Conservation (phyloP, 92 coral and sea anemone species). For the Parazoanthus swiftii region DNA sequence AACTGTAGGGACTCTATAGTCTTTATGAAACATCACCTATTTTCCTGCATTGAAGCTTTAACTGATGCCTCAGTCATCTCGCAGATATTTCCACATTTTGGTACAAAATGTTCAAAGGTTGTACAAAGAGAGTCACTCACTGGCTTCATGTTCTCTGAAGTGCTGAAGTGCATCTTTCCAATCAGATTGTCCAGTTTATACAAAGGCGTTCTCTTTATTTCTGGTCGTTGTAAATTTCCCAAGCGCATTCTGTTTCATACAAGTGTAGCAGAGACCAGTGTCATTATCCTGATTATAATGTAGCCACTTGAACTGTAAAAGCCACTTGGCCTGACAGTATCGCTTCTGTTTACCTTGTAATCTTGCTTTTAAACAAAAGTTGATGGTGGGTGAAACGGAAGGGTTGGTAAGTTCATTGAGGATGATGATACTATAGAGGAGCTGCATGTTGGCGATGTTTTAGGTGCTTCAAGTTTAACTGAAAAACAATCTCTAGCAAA, state of each 20-base stretch:
- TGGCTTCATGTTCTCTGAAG: not conserved
- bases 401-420: too few species aligned
- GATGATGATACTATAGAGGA: too few species aligned
- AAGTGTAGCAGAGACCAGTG: not conserved
- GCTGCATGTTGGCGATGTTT: too few species aligned
- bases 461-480: too few species aligned
- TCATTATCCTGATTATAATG: conserved; percentile 7
- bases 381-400: too few species aligned
- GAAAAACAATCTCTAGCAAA: too few species aligned
- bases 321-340: too few species aligned
- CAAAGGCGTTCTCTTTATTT: not conserved
- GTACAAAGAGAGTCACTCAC: not conserved
- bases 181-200: not conserved
- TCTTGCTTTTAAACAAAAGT: too few species aligned
- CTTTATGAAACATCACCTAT: not conserved
- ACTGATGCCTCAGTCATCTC: not conserved
- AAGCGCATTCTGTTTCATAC: not conserved
- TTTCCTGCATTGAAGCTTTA: not conserved
- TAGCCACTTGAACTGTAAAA: not conserved
- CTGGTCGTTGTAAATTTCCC: not conserved
- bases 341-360: too few species aligned
- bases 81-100: conserved; percentile 8
- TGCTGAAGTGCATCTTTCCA: not conserved
- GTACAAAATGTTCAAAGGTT: conserved; percentile 19
- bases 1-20: too few species aligned